Evolutionary conservation across 2,113 vertebrate genomes (phyloP).

Genomic region (Tragelaphus strepsiceros): DNA sequence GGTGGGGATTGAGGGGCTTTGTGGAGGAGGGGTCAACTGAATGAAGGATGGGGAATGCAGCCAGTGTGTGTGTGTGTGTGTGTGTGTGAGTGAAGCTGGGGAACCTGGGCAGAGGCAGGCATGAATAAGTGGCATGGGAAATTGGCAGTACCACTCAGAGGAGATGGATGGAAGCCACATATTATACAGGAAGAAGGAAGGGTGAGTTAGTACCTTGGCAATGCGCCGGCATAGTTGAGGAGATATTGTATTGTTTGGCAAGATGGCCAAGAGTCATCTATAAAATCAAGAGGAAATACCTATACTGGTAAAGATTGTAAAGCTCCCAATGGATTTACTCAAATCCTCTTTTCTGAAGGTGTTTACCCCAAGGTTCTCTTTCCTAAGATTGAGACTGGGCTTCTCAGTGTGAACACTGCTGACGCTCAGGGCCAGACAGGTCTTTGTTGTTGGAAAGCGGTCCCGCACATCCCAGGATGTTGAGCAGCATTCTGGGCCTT

Average conservation of each 20-base stretch:
- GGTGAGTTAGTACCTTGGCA: fast-evolving
- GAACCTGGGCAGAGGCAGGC: fast-evolving
- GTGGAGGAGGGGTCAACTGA: not conserved
- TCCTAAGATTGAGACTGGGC: no score
- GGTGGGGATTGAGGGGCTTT: not conserved
- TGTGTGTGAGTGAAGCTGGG: not conserved
- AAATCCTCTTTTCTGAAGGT: fast-evolving
- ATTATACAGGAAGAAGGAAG: fast-evolving
- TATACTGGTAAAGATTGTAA: fast-evolving
- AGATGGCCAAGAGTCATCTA: fast-evolving
- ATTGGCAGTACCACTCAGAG: not conserved
- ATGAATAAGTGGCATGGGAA: fast-evolving
- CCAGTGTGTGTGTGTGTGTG: not conserved
- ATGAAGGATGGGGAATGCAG: not conserved
- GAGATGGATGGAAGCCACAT: fast-evolving
- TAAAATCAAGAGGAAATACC: not conserved
- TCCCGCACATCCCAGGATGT: fast-evolving
- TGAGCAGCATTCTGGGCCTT: fast-evolving
- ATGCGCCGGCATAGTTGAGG: fast-evolving
- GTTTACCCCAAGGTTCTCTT: fast-evolving
- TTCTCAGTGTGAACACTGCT: fast-evolving
- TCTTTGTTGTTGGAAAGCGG: fast-evolving
- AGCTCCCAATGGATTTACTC: fast-evolving
- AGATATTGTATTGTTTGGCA: fast-evolving
- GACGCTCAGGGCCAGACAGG: fast-evolving